Base-by-base conservation (phyloP, 2,113 vertebrate genomes). In the Plecturocebus donacophilus region DNA sequence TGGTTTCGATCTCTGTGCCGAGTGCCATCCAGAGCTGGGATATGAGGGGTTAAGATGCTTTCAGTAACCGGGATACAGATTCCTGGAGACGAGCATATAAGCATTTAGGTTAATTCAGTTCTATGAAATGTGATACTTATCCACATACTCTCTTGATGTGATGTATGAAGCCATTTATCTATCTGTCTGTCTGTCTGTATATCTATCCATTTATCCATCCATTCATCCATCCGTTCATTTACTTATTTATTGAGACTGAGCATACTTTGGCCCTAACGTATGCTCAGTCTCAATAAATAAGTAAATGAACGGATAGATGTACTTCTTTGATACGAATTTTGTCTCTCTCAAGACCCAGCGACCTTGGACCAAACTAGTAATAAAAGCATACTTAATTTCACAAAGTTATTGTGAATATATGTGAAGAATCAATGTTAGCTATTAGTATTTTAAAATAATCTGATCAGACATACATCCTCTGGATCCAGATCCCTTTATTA, bases 51-150 rank as follows among this genome's bases (percentile, higher is more conserved):
- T 70, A 99, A 98, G 90, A 99, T 99, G 54, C 99, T 99, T 97
- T 99, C 99, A 0, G 99, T 99, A 81, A 99, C 98, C 0, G 99
- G 99, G 81, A 99, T 98, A 68, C 99, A 99, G 97, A 99, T 99
- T 82, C 99, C 99, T 99, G 97, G 1, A 56, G 71, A 93, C 40
- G 32, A 85, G 23, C 71, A 97, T 30, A 27, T 11, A 68, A 85
- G 27, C 7, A 1, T 7, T 94, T 64, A 95, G 61, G 52, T 6
- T 20, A 17, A 16, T 10, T 38, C 9, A 30, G 1, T 32, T 73
- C 70, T 61, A 0, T 7, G 32, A n/a, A 35, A 2, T 64, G 11
- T 80, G 10, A 8, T 13, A 38, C 20, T 82, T 83, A 56, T 32
- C 4, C 35, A 81, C 20, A 9, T 58, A 42, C 19, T 56, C 3